phyloP scores from a whole-genome alignment of 2,113 vertebrate genomes.

The Climacteris rufus region DNA sequence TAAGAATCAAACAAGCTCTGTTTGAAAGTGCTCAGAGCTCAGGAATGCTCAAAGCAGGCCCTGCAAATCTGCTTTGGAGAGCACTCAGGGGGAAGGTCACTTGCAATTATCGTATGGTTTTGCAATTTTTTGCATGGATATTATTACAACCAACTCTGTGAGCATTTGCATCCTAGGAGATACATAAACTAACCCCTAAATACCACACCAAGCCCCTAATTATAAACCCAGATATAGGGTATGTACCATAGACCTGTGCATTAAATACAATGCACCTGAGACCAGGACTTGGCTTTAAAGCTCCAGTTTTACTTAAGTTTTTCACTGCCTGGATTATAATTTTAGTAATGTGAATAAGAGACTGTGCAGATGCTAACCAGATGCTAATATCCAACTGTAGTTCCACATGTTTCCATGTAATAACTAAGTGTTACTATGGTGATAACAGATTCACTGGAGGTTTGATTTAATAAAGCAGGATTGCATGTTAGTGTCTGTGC shows the following conservation, averaged over 20 bases:
- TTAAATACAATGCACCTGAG: slow-evolving; percentile 47
- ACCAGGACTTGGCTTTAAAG: slow-evolving; percentile 32
- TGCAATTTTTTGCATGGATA: not conserved
- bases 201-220: not conserved
- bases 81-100: not conserved
- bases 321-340: slow-evolving; percentile 38
- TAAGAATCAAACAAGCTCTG: slow-evolving; percentile 18
- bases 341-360: slow-evolving; percentile 51
- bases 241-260: not conserved
- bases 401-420: slow-evolving; percentile 66
- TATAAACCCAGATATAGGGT: slow-evolving; percentile 23
- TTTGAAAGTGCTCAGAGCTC: not conserved
- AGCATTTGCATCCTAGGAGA: slow-evolving; percentile 42
- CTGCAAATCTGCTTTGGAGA: slow-evolving; percentile 9
- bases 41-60: not conserved
- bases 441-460: slow-evolving; percentile 71
- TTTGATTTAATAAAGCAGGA: slow-evolving; percentile 66
- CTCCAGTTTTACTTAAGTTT: slow-evolving; percentile 13
- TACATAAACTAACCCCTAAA: not conserved
- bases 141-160: not conserved
- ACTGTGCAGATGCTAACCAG: slow-evolving; percentile 68
- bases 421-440: slow-evolving; percentile 74
- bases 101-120: not conserved
- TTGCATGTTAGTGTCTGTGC: slow-evolving; percentile 57
- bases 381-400: slow-evolving; percentile 64